Percentiles rank a stretch among this genome's conserved stretches.
Evolutionary conservation across 2,113 vertebrate species (phyloP).

Genomic region (Semicossyphus pulcher): DNA sequence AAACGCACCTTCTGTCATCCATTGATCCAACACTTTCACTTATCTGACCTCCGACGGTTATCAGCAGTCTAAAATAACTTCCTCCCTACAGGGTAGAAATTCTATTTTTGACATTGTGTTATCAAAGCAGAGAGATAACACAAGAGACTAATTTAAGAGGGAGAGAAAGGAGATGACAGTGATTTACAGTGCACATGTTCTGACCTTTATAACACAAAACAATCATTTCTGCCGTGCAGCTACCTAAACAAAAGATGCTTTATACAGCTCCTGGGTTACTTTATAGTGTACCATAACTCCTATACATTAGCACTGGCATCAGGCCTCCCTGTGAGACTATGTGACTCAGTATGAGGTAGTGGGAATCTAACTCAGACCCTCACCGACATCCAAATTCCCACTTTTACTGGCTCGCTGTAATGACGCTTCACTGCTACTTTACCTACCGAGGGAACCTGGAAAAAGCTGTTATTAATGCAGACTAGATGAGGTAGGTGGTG

Average conservation of each 20-base stretch:
- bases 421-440: slow-evolving; percentile 27
- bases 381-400: slow-evolving; percentile 41
- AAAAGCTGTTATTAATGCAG: slow-evolving; percentile 38
- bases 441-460: slow-evolving; percentile 44
- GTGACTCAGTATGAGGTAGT: slow-evolving; percentile 60
- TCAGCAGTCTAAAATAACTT: slow-evolving; percentile 51
- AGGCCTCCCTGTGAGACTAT: slow-evolving; percentile 30
- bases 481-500: slow-evolving; percentile 55
- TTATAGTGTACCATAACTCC: slow-evolving; percentile 17
- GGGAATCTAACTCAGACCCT: slow-evolving; percentile 23
- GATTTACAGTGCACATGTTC: background rate
- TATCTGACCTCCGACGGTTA: slow-evolving; percentile 23
- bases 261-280: slow-evolving; percentile 17
- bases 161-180: background rate
- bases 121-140: slow-evolving; percentile 50
- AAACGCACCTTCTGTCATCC: too few relatives aligned
- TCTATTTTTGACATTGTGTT: slow-evolving; percentile 30
- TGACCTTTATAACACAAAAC: background rate
- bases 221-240: background rate
- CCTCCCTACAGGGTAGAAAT: background rate
- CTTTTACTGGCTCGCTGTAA: slow-evolving; percentile 55
- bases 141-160: background rate
- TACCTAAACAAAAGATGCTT: slow-evolving; percentile 2
- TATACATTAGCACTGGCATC: slow-evolving; percentile 40
- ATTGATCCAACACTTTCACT: slow-evolving; percentile 24